These are phyloP conservation scores for Pentamera pediparva DNA, from an alignment of 53 echinoderm and acorn worm species.

Conservation along the genomic window DNA sequence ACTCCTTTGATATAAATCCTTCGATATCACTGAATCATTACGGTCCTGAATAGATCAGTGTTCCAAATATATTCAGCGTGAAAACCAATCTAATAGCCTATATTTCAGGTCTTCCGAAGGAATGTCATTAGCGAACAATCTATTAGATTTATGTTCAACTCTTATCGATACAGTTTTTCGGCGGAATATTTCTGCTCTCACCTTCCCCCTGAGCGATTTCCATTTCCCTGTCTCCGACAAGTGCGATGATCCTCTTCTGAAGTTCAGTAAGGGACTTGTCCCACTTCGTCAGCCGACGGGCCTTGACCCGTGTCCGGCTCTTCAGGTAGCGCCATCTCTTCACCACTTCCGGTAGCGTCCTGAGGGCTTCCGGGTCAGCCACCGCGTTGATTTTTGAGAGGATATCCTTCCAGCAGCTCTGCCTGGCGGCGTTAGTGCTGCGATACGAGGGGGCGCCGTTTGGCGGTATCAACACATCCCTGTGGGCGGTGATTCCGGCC, in stretches of 20 bases:
- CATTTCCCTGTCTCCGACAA: conserved; percentile 23
- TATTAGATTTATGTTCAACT: no score
- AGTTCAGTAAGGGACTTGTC: conserved; percentile 22
- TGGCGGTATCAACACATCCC: conserved; percentile 4
- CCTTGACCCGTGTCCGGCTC: conserved; percentile 26
- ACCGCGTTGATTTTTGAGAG: conserved; percentile 10
- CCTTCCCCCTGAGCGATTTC: no score
- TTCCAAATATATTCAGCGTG: no score
- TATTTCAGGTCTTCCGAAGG: no score
- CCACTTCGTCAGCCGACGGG: conserved; percentile 20
- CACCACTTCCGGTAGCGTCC: conserved; percentile 15
- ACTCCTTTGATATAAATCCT: no score
- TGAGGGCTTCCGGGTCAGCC: conserved; percentile 12
- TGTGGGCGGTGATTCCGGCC: not conserved
- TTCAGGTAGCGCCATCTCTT: conserved; percentile 30
- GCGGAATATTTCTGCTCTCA: no score
- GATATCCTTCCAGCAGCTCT: conserved; percentile 17
- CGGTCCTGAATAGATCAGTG: no score
- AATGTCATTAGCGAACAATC: no score
- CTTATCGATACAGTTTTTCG: no score
- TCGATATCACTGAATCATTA: no score
- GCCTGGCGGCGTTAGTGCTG: not conserved
- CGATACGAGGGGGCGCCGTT: not conserved
- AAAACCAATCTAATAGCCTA: no score
- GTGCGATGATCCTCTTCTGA: conserved; percentile 5